Conservation (phyloP, 2,888 invertebrate genomes). For the Diadegma fenestrale region DNA sequence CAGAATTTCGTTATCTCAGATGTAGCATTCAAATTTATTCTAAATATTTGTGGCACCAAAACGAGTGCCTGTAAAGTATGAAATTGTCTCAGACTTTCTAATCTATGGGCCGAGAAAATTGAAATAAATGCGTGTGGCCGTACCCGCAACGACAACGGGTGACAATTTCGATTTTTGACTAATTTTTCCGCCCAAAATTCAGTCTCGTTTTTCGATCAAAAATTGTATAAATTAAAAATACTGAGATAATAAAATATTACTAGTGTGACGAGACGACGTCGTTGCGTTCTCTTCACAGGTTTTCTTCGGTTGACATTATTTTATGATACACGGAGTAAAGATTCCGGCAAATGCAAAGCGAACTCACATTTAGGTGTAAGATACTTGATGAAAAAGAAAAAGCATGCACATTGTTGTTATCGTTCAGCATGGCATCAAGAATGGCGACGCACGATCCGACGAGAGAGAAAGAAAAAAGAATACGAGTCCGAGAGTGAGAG, state of each 20-base stretch:
- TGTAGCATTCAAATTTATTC: neutral
- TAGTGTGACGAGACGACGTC: neutral
- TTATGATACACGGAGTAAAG: no score
- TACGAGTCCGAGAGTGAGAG: slow-evolving; percentile 6
- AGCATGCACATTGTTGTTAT: slow-evolving; percentile 14
- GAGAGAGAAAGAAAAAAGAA: slow-evolving; percentile 70
- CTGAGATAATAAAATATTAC: no score
- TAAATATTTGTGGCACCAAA: neutral
- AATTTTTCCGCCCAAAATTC: no score
- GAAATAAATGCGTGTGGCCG: neutral
- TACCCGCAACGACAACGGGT: neutral
- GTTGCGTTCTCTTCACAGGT: neutral
- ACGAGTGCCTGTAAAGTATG: neutral
- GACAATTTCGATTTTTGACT: no score
- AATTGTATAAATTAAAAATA: neutral
- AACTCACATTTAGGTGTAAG: slow-evolving; percentile 78
- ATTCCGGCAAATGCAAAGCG: slow-evolving; percentile 5
- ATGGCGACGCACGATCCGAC: slow-evolving; percentile 63
- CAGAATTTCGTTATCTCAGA: neutral
- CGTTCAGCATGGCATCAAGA: slow-evolving; percentile 51
- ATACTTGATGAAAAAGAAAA: slow-evolving; percentile 72
- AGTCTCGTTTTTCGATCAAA: neutral
- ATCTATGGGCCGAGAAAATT: neutral
- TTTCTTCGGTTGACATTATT: neutral
- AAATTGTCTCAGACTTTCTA: neutral